Conservation (phyloP, 2,888 invertebrate genomes). For the Tetrapedia diversipes region DNA sequence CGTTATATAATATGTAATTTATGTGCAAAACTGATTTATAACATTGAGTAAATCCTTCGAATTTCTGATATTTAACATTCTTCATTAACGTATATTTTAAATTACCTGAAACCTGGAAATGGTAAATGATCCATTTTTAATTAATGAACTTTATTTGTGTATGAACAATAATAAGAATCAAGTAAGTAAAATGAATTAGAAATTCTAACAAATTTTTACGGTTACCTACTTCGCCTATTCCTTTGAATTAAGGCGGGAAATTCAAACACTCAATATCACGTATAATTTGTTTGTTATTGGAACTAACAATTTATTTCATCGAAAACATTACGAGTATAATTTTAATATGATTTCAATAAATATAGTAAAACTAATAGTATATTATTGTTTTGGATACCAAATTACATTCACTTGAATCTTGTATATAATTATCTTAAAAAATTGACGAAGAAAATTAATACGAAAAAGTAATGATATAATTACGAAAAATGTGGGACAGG, state of each 20-base stretch:
- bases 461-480: no score
- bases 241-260: conserved; percentile 1
- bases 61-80: not conserved
- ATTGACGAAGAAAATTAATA: no score
- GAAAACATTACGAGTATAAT: no score
- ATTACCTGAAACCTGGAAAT: no score
- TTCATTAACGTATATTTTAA: not conserved
- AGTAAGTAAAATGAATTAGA: not conserved
- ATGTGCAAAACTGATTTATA: not conserved
- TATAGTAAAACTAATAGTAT: not conserved
- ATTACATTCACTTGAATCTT: not conserved
- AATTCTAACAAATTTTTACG: not conserved
- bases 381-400: no score
- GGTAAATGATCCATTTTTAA: no score
- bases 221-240: not conserved
- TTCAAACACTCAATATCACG: not conserved
- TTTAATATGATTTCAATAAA: not conserved
- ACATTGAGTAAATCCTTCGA: not conserved
- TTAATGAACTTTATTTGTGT: no score
- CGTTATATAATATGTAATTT: not conserved
- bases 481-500: not conserved
- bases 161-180: no score
- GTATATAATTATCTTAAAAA: not conserved
- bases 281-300: not conserved
- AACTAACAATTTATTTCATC: not conserved